These are phyloP conservation scores for Leptinotarsa tumamoca DNA, from an alignment of 2,888 invertebrate genomes.

Conservation along the genomic window DNA sequence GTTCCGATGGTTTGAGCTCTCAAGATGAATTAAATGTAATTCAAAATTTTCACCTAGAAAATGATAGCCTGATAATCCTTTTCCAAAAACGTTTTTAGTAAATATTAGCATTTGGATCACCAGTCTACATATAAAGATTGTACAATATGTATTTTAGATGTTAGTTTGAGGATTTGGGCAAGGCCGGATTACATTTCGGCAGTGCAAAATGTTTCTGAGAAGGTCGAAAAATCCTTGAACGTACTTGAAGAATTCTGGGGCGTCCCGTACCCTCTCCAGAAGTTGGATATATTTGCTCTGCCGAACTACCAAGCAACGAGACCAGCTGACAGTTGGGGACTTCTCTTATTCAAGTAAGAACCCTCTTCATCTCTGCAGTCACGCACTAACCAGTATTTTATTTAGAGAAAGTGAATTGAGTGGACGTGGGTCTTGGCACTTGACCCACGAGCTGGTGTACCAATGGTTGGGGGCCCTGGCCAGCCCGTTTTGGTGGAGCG, in stretches of 20 bases:
- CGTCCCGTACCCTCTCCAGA: slow-evolving; percentile 74
- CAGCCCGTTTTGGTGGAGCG: slow-evolving; percentile 83
- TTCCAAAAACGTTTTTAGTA: too few relatives aligned
- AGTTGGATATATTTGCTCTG: slow-evolving; percentile 79
- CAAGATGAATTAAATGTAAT: too few relatives aligned
- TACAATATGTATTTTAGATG: slow-evolving; percentile 46
- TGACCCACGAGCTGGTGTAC: slow-evolving; percentile 80
- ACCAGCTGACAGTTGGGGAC: slow-evolving; percentile 84
- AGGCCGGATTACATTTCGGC: slow-evolving; percentile 73
- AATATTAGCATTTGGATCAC: background rate
- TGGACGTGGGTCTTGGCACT: slow-evolving; percentile 74
- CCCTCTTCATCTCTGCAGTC: background rate
- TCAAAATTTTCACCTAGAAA: too few relatives aligned
- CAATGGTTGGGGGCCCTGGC: slow-evolving; percentile 84
- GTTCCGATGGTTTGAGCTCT: too few relatives aligned
- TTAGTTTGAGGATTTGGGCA: slow-evolving; percentile 74
- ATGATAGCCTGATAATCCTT: too few relatives aligned
- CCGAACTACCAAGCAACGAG: slow-evolving; percentile 79
- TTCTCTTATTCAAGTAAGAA: slow-evolving; percentile 79
- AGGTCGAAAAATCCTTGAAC: slow-evolving; percentile 71
- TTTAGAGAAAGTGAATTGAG: slow-evolving; percentile 80
- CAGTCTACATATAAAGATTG: background rate
- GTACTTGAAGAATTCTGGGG: slow-evolving; percentile 75
- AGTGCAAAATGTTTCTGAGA: slow-evolving; percentile 71
- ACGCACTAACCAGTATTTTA: slow-evolving; percentile 37